Conservation (phyloP, 1,140 invertebrate genomes). For the Microplitis mediator region DNA sequence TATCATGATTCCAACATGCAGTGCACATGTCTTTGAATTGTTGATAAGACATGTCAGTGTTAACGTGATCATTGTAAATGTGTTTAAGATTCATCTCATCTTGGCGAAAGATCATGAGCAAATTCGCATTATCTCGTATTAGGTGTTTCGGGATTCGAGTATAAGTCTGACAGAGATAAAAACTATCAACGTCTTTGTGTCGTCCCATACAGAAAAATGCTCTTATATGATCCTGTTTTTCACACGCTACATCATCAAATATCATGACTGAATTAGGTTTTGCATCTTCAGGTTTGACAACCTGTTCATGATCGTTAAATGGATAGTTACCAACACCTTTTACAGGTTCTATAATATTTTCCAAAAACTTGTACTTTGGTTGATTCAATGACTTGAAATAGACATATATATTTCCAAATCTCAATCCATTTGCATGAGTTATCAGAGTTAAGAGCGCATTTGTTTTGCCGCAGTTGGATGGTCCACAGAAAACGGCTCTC, state of each 20-base stretch:
- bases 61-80: conserved; percentile 29
- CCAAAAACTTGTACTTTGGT: too few relatives aligned
- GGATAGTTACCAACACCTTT: conserved; percentile 4
- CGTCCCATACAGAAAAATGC: conserved; percentile 11
- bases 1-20: conserved; percentile 31
- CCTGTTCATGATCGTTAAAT: conserved; percentile 13
- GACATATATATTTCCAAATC: too few relatives aligned
- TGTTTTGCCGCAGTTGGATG: too few relatives aligned
- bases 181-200: background rate
- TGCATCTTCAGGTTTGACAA: conserved; percentile 6
- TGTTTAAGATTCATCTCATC: conserved; percentile 29
- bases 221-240: too few relatives aligned
- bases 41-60: conserved; percentile 29
- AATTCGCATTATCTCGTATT: conserved; percentile 22
- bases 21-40: conserved; percentile 34
- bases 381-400: too few relatives aligned
- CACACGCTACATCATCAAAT: conserved; percentile 18
- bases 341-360: too few relatives aligned
- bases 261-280: conserved; percentile 19
- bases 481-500: too few relatives aligned
- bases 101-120: conserved; percentile 19
- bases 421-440: too few relatives aligned
- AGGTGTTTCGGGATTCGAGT: conserved; percentile 26
- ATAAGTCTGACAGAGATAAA: too few relatives aligned
- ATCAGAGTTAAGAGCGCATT: too few relatives aligned